Base-by-base conservation (phyloP, 2,797 vertebrate genomes). In the Sciurus carolinensis region DNA sequence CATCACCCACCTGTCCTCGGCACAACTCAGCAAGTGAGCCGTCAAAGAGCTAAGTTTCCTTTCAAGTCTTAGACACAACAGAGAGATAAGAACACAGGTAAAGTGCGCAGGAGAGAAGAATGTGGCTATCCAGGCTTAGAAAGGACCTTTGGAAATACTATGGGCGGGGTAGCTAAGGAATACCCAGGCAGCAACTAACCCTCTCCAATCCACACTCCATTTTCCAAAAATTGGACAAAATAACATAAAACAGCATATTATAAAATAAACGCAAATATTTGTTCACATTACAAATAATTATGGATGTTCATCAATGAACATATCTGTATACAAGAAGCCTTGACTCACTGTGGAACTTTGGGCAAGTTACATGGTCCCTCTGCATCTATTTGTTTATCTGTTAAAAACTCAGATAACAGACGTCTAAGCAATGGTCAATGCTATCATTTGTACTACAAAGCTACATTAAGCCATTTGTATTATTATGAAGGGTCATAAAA, bases 401-500 rank as follows among this genome's bases (percentile, higher is more conserved):
- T 42, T 84, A 72, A 92, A 82, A 71, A 67, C 30, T 76, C 76
- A 52, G 33, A 54, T 66, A 50, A 39, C 42, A 80, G 75, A 33
- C 44, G 20, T 67, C 67, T 39, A 92, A 36, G 42, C 83, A 57
- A 80, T 20, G 42, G 26, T 47, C n/a, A 9, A 50, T 90, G 54
- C 26, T 57, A 59, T 66, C 87, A 87, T 52, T 91, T 86, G 59
- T 44, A 26, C 57, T n/a, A 87, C 15, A 72, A 87, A 24, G n/a
- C 50, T 42, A 93, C 66, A 7, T 54, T 73, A 30, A 77, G 28
- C 77, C 22, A 30, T 90, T 83, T 54, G 17, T 80, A 42, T 11
- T 72, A 30, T 62, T 54, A 81, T 44, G 91, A 83, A 87, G 52
- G 26, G 26, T 7, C 67, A 76, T 62, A 72, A 97, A 83, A 47